phyloP scores from a whole-genome alignment of 2,888 invertebrate genomes.

The Allolobophora icterica region DNA sequence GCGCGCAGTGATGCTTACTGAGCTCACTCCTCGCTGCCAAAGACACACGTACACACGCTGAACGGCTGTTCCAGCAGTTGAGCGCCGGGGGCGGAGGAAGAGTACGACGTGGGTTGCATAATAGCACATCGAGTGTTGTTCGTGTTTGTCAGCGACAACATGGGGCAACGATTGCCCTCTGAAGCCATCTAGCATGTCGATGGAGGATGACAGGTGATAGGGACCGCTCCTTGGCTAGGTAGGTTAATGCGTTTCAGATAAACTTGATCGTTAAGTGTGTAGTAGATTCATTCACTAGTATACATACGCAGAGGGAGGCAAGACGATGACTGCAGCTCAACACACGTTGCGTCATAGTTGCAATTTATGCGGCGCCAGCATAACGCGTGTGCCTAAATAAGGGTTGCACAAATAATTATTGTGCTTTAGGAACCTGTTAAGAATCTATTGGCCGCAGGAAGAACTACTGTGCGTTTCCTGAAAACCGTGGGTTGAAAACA shows the following conservation, averaged over 20 bases:
- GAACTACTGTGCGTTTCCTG: no score
- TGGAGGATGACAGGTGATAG: background rate
- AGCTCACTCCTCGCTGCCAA: no score
- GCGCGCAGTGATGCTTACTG: background rate
- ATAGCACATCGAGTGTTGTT: background rate
- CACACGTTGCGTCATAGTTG: background rate
- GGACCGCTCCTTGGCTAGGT: background rate
- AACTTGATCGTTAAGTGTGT: background rate
- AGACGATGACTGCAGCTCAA: background rate
- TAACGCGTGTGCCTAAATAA: background rate
- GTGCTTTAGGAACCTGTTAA: background rate
- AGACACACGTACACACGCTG: background rate
- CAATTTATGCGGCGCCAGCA: background rate
- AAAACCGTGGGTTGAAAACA: background rate
- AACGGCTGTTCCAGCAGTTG: background rate
- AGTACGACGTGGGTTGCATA: background rate
- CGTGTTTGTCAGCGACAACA: background rate
- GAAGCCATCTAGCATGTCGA: constrained; percentile 1
- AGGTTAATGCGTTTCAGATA: background rate
- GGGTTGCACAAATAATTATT: no score
- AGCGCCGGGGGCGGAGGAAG: constrained; percentile 1
- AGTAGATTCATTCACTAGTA: background rate
- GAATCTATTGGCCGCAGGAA: no score
- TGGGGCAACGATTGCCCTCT: background rate
- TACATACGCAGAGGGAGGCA: background rate